phyloP scores from a whole-genome alignment of 2,797 vertebrate genomes.

The Manis javanica region DNA sequence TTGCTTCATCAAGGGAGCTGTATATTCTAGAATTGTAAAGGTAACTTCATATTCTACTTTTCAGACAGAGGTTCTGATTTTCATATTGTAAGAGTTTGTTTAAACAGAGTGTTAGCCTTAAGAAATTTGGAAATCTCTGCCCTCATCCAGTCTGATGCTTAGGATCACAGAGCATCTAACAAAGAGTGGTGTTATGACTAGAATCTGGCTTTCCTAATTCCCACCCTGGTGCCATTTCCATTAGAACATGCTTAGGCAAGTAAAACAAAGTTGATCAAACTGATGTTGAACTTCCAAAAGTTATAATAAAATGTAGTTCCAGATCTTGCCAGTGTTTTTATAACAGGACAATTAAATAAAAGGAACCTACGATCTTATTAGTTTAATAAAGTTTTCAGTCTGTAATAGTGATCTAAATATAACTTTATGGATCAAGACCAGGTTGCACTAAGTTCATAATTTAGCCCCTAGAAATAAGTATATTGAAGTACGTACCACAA shows the following conservation, averaged over 20 bases:
- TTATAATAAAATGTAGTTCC: background rate
- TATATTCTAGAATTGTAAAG: background rate
- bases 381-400: background rate
- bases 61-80: background rate
- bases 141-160: background rate
- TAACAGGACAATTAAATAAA: background rate
- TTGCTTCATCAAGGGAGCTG: background rate
- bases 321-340: background rate
- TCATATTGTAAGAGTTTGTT: conserved; percentile 9
- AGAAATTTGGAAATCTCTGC: background rate
- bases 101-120: background rate
- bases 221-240: background rate
- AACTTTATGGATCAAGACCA: background rate
- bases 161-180: background rate
- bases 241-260: background rate
- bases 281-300: background rate
- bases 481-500: conserved; percentile 46
- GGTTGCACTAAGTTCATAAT: background rate
- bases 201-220: conserved; percentile 10
- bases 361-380: background rate
- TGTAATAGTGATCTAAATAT: background rate
- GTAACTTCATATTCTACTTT: background rate
- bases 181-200: background rate
- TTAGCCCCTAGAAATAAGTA: conserved; percentile 15
- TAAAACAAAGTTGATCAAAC: conserved; percentile 1